Base-by-base conservation (phyloP, 1,140 invertebrate genomes). In the Spodoptera litura region DNA sequence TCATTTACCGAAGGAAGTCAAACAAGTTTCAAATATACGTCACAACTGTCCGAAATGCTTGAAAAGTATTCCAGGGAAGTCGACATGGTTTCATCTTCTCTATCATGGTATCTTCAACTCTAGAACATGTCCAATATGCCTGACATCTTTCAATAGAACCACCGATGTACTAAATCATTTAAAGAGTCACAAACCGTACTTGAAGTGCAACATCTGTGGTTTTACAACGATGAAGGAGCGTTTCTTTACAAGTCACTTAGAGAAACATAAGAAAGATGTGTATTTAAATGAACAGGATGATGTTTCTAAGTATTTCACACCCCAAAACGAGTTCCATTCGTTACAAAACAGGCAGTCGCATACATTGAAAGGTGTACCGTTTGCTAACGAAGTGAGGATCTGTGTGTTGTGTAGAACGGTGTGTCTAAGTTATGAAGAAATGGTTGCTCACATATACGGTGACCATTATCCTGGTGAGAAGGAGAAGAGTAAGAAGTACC, bases 381-480 rank as follows among this genome's bases (percentile, higher is more conserved):
- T 87, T 12, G 68, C 71, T 2, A 78, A 83, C 44, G 56, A 82
- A 5, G 25, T 88, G 0, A 70, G 64, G 0, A 74, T 91, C 6
- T 91, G 90, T 68, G 51, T 91, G 0, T 11, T 91, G 15, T 91
- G 90, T 51, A 56, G 88, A 35, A 81, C 85, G 44, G 79, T 91
- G 13, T 89, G 85, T 77, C 31, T 38, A 0, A 38, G 64, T 62
- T 56, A 62, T 0, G 25, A 75, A 0, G 78, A 79, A 20, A 85
- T 81, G 82, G 70, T 38, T 0, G 31, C 56, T 0, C 87, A 90
- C 73, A 78, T 89, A 11, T 56, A 35, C 4, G 80, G 75, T 0
- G 84, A 85, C 25, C 78, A 85, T 31, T 13, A 12, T 0, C 31
- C 56, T 2, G 31, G 59, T 0, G 12, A 51, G 13, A 13, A 20